Evolutionary conservation across 2,797 vertebrate species (phyloP).

Genomic region (Perdix hodgsoniae): DNA sequence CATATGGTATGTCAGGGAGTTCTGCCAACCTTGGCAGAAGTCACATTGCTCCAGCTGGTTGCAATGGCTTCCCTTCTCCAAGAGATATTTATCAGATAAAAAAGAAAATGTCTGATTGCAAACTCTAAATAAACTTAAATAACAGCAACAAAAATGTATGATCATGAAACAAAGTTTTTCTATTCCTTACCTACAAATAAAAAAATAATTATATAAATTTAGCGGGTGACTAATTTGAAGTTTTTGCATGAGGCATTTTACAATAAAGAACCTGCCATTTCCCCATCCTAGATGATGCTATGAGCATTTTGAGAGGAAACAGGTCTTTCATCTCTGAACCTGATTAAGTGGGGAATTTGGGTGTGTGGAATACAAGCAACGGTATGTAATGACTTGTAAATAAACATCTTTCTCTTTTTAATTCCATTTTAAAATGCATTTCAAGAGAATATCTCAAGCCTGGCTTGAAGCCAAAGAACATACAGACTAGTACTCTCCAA

Average conservation of each 20-base stretch:
- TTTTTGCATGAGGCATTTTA: neutral
- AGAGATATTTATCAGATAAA: constrained; percentile 44
- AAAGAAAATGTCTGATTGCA: constrained; percentile 20
- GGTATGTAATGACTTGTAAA: accelerated
- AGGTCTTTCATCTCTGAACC: neutral
- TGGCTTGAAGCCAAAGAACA: neutral
- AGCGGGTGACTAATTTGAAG: neutral
- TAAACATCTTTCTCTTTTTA: neutral
- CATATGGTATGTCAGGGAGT: neutral
- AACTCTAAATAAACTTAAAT: constrained; percentile 19
- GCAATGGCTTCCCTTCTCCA: constrained; percentile 5
- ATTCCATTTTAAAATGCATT: neutral
- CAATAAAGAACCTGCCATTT: neutral
- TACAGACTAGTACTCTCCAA: neutral
- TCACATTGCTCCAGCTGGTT: constrained; percentile 42
- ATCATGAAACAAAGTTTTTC: neutral
- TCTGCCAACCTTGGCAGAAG: constrained; percentile 43
- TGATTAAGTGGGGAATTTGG: neutral
- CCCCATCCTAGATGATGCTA: neutral
- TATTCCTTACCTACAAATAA: neutral
- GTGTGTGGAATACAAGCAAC: accelerated
- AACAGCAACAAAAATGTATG: neutral
- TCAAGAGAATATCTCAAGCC: neutral
- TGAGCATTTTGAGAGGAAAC: neutral
- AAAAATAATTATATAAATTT: neutral